A percentile compares a stretch with the other conserved stretches of the same genome.
Evolutionary conservation across 2,888 invertebrate genomes (phyloP).

Genomic region (Digitonthophagus gazella): DNA sequence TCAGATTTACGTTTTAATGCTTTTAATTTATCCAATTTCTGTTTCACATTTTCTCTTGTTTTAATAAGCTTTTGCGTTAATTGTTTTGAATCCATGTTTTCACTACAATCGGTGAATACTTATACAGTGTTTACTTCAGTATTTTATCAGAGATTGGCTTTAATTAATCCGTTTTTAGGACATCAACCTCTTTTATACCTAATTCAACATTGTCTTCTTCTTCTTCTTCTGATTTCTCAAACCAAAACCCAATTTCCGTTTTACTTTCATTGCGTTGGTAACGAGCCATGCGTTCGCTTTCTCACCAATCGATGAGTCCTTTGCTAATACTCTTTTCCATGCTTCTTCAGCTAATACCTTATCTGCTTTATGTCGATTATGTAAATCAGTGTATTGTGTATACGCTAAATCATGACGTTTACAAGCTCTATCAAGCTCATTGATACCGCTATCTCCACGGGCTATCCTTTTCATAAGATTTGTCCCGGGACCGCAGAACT

Average conservation of each 20-base stretch:
- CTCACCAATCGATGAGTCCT: neutral
- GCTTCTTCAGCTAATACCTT: neutral
- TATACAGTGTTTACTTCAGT: neutral
- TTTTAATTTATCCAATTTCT: neutral
- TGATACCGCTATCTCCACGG: slow-evolving; percentile 9
- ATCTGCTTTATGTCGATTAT: slow-evolving; percentile 1
- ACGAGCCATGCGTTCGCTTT: neutral
- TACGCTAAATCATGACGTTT: slow-evolving; percentile 4
- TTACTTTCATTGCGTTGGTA: neutral
- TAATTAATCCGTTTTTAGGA: neutral
- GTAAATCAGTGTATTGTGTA: neutral
- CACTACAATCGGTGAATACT: neutral
- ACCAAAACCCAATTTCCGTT: neutral
- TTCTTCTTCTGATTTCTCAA: neutral
- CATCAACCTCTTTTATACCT: neutral
- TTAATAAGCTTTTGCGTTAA: neutral
- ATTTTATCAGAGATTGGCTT: neutral
- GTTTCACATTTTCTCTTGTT: neutral
- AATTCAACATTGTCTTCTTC: neutral
- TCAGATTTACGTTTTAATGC: neutral
- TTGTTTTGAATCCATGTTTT: neutral
- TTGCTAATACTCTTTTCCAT: neutral
- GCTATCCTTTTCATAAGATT: slow-evolving; percentile 8
- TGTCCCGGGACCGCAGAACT: slow-evolving; percentile 19
- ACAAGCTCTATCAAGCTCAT: slow-evolving; percentile 15